These are phyloP conservation scores for Malachius bipustulatus DNA, from an alignment of 2,888 invertebrate species.

Conservation along the genomic window DNA sequence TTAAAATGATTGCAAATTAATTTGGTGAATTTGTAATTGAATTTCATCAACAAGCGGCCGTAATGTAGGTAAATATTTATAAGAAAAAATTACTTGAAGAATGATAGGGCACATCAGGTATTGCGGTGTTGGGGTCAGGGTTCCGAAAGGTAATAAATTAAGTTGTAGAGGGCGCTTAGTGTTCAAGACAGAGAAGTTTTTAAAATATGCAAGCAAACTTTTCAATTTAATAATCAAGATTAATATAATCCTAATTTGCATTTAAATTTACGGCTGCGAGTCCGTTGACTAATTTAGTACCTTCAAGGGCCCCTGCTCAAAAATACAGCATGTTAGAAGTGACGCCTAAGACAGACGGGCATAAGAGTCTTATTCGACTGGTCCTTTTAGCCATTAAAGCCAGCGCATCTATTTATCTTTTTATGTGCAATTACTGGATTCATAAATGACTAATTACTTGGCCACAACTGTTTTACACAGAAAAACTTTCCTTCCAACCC, in stretches of 20 bases:
- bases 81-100: no score
- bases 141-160: no score
- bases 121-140: no score
- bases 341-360: slow-evolving; percentile 23
- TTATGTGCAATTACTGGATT: slow-evolving; percentile 38
- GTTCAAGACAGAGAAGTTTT: no score
- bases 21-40: no score
- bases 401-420: slow-evolving; percentile 37
- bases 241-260: slow-evolving; percentile 33
- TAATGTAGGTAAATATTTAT: no score
- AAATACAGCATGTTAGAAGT: slow-evolving; percentile 23
- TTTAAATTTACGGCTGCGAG: slow-evolving; percentile 30
- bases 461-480: slow-evolving; percentile 31
- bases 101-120: no score
- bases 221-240: slow-evolving; percentile 31
- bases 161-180: no score
- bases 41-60: no score
- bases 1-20: no score
- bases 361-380: slow-evolving; percentile 26
- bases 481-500: slow-evolving; percentile 30
- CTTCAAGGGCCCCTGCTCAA: slow-evolving; percentile 29
- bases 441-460: slow-evolving; percentile 38
- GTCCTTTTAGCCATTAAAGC: slow-evolving; percentile 30
- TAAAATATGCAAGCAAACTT: slow-evolving; percentile 19
- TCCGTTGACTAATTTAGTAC: slow-evolving; percentile 34